These are phyloP conservation scores for Manacus vitellinus DNA, from an alignment of 2,113 vertebrate species.

Conservation along the genomic window DNA sequence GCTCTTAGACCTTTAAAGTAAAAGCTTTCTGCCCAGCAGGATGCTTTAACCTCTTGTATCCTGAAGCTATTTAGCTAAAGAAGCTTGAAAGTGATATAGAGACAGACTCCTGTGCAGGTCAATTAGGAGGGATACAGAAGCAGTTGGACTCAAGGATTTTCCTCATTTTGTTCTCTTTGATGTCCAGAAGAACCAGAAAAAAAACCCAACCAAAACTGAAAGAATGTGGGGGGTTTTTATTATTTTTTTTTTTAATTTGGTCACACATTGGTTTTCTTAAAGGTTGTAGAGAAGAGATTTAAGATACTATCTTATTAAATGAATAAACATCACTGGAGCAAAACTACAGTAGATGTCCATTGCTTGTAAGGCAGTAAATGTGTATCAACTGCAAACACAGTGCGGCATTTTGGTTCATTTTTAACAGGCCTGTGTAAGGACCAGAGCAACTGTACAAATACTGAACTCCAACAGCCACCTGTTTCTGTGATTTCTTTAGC, in stretches of 20 bases:
- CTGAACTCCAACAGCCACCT: slow-evolving; percentile 23
- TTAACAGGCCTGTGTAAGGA: neutral
- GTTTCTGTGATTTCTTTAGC: slow-evolving; percentile 60
- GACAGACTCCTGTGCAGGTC: neutral
- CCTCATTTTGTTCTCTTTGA: neutral
- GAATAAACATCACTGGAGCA: neutral
- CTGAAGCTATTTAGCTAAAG: neutral
- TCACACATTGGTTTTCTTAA: neutral
- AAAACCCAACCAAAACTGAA: neutral
- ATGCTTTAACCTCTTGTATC: slow-evolving; percentile 44
- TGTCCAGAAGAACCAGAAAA: neutral
- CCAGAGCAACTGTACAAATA: slow-evolving; percentile 43
- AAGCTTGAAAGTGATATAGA: neutral
- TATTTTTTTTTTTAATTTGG: neutral
- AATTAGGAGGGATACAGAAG: neutral
- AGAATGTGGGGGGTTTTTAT: neutral
- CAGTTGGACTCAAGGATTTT: neutral
- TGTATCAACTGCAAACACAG: neutral
- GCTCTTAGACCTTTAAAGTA: neutral
- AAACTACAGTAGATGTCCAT: neutral
- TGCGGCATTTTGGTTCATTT: slow-evolving; percentile 2
- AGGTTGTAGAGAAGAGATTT: neutral
- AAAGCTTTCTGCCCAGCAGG: neutral
- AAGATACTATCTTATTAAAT: neutral
- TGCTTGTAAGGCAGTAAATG: neutral